phyloP scores from a whole-genome alignment of 1,140 invertebrate genomes.

The Procambarus clarkii region DNA sequence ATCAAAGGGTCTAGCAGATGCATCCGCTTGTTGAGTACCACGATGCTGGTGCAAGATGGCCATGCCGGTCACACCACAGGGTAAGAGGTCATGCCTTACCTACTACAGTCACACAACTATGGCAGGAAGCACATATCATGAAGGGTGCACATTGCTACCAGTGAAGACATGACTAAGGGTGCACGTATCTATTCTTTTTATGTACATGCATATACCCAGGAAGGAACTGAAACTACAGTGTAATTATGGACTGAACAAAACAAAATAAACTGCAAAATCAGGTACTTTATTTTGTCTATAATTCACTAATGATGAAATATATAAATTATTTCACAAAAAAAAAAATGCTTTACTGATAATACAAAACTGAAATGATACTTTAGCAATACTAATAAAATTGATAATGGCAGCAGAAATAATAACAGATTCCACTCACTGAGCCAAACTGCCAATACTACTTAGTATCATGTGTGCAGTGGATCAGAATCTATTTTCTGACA shows the following conservation, averaged over 20 bases:
- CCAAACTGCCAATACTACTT: background rate
- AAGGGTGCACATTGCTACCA: conserved; percentile 5
- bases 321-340: conserved; percentile 6
- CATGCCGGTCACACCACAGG: conserved; percentile 21
- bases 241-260: background rate
- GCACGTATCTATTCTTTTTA: conserved; percentile 18
- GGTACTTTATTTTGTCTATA: background rate
- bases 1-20: conserved; percentile 69
- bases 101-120: conserved; percentile 14
- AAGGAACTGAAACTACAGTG: background rate
- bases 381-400: background rate
- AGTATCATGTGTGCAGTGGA: background rate
- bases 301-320: conserved; percentile 19
- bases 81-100: background rate
- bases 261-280: conserved; percentile 20
- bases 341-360: background rate
- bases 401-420: conserved; percentile 4
- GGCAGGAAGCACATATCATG: conserved; percentile 27
- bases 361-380: background rate
- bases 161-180: conserved; percentile 19
- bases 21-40: conserved; percentile 51
- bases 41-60: conserved; percentile 52
- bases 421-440: background rate
- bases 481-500: background rate
- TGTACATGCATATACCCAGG: conserved; percentile 28